phyloP scores from a whole-genome alignment of 2,888 invertebrate genomes.

The Schrankia costaestrigalis region DNA sequence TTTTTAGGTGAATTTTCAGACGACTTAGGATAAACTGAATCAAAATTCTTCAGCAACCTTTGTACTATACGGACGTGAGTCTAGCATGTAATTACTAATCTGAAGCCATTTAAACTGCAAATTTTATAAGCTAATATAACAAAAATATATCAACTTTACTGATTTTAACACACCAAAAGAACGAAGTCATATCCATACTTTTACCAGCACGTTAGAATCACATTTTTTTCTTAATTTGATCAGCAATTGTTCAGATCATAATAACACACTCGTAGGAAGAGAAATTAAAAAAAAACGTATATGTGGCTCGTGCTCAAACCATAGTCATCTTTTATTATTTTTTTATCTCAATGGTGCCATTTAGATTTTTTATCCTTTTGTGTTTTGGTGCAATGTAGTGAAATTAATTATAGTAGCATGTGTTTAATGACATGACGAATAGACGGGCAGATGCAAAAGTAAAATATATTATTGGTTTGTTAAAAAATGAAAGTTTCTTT shows the following conservation, averaged over 20 bases:
- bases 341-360: conserved; percentile 37
- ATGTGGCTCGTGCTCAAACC: conserved; percentile 65
- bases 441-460: conserved; percentile 48
- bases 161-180: too few species aligned
- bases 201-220: conserved; percentile 22
- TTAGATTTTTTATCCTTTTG: conserved; percentile 51
- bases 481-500: conserved; percentile 12
- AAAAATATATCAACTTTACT: too few species aligned
- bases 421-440: conserved; percentile 53
- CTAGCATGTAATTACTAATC: too few species aligned
- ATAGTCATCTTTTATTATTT: conserved; percentile 38
- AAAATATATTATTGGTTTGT: conserved; percentile 24
- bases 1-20: too few species aligned
- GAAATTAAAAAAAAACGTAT: conserved; percentile 51
- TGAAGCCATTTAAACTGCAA: too few species aligned
- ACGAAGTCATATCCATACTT: conserved; percentile 44
- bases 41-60: too few species aligned
- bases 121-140: too few species aligned
- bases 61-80: too few species aligned
- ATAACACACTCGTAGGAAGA: conserved; percentile 48
- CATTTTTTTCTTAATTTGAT: conserved; percentile 71
- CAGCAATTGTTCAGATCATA: conserved; percentile 67
- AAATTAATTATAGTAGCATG: conserved; percentile 65
- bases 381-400: conserved; percentile 55
- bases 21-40: too few species aligned